phyloP scores from a whole-genome alignment of 1,140 invertebrate species.

The Pseudobourletiella spinata region DNA sequence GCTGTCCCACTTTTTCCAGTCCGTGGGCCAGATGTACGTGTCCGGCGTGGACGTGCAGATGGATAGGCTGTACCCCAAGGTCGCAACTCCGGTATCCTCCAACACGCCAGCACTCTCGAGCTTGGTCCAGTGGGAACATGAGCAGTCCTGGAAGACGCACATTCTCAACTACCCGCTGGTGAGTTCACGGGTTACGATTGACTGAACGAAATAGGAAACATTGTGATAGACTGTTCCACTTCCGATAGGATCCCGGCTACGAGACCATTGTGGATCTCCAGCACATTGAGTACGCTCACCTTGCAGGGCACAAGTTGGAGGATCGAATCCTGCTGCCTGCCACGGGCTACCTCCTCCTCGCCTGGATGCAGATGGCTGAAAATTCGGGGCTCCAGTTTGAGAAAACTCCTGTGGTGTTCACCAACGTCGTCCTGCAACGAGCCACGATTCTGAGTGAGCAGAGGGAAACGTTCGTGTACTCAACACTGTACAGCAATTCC shows the following conservation, averaged over 20 bases:
- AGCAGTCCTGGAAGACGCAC: conserved; percentile 52
- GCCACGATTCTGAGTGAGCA: conserved; percentile 86
- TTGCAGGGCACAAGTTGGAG: conserved; percentile 86
- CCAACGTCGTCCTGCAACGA: conserved; percentile 77
- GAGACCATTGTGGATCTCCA: too few species aligned
- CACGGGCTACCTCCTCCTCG: conserved; percentile 84
- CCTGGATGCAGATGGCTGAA: conserved; percentile 85
- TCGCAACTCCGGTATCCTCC: conserved; percentile 16
- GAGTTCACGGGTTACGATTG: too few species aligned
- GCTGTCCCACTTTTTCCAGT: conserved; percentile 57
- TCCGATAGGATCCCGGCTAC: too few species aligned
- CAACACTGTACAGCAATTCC: conserved; percentile 76
- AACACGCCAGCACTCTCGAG: conserved; percentile 13
- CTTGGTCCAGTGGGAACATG: conserved; percentile 38
- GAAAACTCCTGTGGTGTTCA: conserved; percentile 72
- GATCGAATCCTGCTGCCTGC: conserved; percentile 89
- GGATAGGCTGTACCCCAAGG: conserved; percentile 5
- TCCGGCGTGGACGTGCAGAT: conserved; percentile 19
- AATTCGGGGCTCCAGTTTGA: conserved; percentile 58
- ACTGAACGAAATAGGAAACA: too few species aligned
- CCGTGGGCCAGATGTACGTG: conserved; percentile 45
- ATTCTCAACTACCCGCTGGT: background rate
- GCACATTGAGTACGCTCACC: too few species aligned
- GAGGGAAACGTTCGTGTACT: conserved; percentile 68
- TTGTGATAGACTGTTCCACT: too few species aligned